These are phyloP conservation scores for Protula sp. DNA, from an alignment of 2,888 invertebrate species.

Conservation along the genomic window DNA sequence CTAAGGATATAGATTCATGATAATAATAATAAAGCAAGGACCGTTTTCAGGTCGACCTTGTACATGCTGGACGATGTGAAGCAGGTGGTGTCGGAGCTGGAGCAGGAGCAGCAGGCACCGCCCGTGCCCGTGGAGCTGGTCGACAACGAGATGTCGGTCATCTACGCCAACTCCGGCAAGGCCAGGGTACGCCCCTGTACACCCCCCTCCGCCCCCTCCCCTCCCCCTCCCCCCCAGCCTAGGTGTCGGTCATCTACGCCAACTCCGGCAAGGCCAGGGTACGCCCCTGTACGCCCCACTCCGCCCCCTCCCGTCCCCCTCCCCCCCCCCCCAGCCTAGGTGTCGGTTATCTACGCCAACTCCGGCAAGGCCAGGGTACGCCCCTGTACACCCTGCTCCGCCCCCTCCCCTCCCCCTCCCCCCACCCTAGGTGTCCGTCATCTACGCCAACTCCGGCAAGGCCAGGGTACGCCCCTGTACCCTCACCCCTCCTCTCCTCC, in stretches of 20 bases:
- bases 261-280: constrained; percentile 80
- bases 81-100: constrained; percentile 28
- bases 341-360: constrained; percentile 85
- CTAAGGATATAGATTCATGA: too few relatives aligned
- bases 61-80: constrained; percentile 58
- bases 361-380: constrained; percentile 74
- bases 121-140: constrained; percentile 81
- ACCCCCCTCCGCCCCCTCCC: neutral
- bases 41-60: constrained; percentile 55
- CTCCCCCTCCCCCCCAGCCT: constrained; percentile 46
- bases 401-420: neutral
- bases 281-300: too few relatives aligned
- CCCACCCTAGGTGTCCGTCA: constrained; percentile 71
- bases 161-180: constrained; percentile 86
- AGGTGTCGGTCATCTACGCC: constrained; percentile 83
- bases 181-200: constrained; percentile 68
- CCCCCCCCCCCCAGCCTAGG: constrained; percentile 63
- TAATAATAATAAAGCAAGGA: too few relatives aligned
- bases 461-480: constrained; percentile 68
- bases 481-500: neutral
- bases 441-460: constrained; percentile 86
- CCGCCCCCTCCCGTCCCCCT: neutral
- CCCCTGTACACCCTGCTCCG: too few relatives aligned
- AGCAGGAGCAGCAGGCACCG: constrained; percentile 76
- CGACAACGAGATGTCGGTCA: constrained; percentile 86